These are phyloP conservation scores for Cyprinodon brontotheroides DNA, from an alignment of 2,113 vertebrate species.

Conservation along the genomic window DNA sequence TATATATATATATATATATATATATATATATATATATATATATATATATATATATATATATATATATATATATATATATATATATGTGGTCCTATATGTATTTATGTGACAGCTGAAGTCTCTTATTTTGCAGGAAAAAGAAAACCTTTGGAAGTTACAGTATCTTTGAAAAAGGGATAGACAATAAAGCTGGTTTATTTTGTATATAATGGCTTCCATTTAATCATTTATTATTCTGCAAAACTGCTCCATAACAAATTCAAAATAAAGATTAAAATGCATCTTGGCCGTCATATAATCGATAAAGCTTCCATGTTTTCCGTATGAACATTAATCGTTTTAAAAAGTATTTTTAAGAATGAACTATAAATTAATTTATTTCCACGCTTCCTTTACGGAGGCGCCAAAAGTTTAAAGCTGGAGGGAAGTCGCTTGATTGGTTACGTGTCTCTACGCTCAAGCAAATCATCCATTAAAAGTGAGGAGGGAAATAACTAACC, in stretches of 20 bases:
- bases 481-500: constrained; percentile 4
- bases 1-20: too few species aligned
- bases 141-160: neutral
- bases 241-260: neutral
- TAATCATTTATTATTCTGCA: neutral
- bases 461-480: constrained; percentile 15
- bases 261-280: neutral
- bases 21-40: too few species aligned
- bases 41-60: too few species aligned
- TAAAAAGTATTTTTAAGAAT: neutral
- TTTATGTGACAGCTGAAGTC: too few species aligned
- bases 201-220: neutral
- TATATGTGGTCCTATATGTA: too few species aligned
- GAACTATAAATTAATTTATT: neutral
- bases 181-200: neutral
- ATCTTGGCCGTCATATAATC: neutral
- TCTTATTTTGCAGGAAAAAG: too few species aligned
- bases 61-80: too few species aligned
- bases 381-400: neutral
- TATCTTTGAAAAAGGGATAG: neutral
- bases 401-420: constrained; percentile 62
- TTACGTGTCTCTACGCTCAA: constrained; percentile 20
- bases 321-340: neutral
- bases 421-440: constrained; percentile 76
- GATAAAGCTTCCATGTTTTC: neutral